Percentiles rank a stretch among this genome's conserved stretches.
Conservation (phyloP, 2,888 invertebrate genomes). For the Thecophora atra region DNA sequence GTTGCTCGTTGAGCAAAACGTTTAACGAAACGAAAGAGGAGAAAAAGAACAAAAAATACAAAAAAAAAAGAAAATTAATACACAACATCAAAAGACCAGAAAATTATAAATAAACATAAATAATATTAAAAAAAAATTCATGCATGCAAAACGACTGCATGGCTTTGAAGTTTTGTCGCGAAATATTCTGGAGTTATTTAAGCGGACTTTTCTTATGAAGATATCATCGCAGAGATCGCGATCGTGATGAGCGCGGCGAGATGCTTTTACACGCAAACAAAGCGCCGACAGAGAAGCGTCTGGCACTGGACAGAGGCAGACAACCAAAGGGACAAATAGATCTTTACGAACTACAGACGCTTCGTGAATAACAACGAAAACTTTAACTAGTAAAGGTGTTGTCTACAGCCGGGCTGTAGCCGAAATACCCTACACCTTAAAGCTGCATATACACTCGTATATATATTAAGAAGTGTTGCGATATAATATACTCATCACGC, state of each 20-base stretch:
- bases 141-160: conserved; percentile 12
- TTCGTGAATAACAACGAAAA: neutral
- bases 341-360: neutral
- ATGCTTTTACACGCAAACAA: conserved; percentile 42
- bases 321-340: conserved; percentile 16
- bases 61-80: conserved; percentile 14
- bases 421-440: too few relatives aligned
- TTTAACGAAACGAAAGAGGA: neutral
- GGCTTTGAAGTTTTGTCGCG: conserved; percentile 32
- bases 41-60: neutral
- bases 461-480: too few relatives aligned
- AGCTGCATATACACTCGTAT: too few relatives aligned
- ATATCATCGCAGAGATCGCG: conserved; percentile 46
- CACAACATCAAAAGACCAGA: conserved; percentile 14
- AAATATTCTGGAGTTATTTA: conserved; percentile 53
- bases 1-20: neutral
- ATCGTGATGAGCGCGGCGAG: conserved; percentile 44
- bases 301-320: neutral
- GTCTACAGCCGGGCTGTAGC: too few relatives aligned
- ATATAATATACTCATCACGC: too few relatives aligned
- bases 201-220: conserved; percentile 54
- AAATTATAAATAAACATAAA: conserved; percentile 15
- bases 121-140: conserved; percentile 17
- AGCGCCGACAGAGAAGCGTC: conserved; percentile 23
- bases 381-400: too few relatives aligned